phyloP scores from a whole-genome alignment of 2,888 invertebrate genomes.

The Nymphalis polychloros region DNA sequence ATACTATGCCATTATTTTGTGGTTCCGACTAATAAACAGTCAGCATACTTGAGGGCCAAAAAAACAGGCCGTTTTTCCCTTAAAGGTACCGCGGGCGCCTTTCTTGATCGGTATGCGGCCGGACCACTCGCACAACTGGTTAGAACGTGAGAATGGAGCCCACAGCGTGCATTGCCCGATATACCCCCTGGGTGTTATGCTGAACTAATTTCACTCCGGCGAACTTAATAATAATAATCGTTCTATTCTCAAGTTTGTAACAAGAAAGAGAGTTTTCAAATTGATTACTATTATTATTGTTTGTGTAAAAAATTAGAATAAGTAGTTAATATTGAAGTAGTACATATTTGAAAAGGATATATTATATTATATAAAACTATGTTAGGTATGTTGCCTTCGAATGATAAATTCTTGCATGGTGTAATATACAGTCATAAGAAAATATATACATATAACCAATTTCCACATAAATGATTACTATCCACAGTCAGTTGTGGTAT shows the following conservation, averaged over 20 bases:
- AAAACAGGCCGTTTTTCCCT: slow-evolving; percentile 68
- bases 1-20: slow-evolving; percentile 52
- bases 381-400: no score
- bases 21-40: slow-evolving; percentile 54
- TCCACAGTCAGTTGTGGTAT: no score
- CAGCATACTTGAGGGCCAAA: slow-evolving; percentile 60
- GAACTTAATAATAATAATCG: slow-evolving; percentile 23
- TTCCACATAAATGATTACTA: no score
- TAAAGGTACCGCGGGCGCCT: slow-evolving; percentile 71
- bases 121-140: slow-evolving; percentile 67
- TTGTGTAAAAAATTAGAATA: no score
- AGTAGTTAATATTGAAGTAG: no score
- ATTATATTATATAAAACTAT: no score
- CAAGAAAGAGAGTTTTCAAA: no score
- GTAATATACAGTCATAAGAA: no score
- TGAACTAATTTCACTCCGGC: slow-evolving; percentile 49
- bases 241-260: neutral
- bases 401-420: no score
- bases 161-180: slow-evolving; percentile 58
- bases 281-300: no score
- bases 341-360: no score
- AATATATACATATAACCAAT: no score
- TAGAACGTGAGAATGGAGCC: slow-evolving; percentile 73
- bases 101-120: slow-evolving; percentile 73
- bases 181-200: slow-evolving; percentile 55